These are phyloP conservation scores for Chlamydotis undulata DNA, from an alignment of 2,113 vertebrate species.

Conservation along the genomic window DNA sequence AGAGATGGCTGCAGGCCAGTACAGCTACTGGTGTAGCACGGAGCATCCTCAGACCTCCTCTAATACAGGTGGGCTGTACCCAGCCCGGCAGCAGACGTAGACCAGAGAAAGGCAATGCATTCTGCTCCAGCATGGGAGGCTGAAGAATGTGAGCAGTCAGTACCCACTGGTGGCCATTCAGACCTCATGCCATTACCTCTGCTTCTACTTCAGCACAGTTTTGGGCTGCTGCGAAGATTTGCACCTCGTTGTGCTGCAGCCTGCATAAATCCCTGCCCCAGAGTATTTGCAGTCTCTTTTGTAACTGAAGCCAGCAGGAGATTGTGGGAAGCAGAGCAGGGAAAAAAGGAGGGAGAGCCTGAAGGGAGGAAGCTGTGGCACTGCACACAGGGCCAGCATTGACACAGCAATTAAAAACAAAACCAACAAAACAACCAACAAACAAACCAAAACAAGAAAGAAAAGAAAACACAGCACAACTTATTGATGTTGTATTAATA, in stretches of 20 bases:
- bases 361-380: neutral
- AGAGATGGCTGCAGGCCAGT: neutral
- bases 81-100: neutral
- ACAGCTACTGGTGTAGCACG: neutral
- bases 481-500: neutral
- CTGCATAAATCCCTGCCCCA: neutral
- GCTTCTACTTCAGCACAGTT: neutral
- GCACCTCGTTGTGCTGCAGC: rapidly evolving
- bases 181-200: neutral
- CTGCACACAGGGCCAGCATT: neutral
- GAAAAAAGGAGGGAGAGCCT: neutral
- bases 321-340: neutral
- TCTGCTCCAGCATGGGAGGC: rapidly evolving
- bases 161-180: neutral
- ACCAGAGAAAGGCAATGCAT: rapidly evolving
- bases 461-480: neutral
- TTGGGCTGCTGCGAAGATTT: neutral
- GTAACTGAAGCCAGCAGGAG: neutral
- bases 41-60: neutral
- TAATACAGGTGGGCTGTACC: neutral
- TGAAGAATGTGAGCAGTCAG: neutral
- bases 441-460: neutral
- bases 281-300: neutral
- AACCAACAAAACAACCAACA: neutral
- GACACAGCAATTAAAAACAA: neutral